Base-by-base conservation (phyloP, 2,113 vertebrate species). In the Caranx melampygus region DNA sequence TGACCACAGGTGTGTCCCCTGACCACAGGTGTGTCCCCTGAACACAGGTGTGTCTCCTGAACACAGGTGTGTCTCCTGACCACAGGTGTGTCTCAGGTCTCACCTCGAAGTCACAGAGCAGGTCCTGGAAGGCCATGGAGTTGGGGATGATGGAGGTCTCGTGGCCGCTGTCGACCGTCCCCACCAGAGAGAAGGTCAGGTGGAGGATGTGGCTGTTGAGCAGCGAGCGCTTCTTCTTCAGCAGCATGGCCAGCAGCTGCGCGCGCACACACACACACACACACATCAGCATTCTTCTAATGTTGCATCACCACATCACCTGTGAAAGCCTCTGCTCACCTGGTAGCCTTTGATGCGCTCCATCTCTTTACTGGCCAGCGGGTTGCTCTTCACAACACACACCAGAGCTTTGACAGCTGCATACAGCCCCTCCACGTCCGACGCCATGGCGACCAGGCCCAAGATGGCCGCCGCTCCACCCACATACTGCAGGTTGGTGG, bases 71-170 rank as follows among this genome's bases (percentile, higher is more conserved):
- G 26, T 26, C 26, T 1, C 26, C 26, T 26, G 26, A 26, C 26
- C 26, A 26, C 26, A 26, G 26, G 26, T 26, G 26, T 26, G 26
- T 26, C 26, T 26, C 26, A 26, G 26, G 26, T 26, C 92, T 37
- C 92, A 99, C 98, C 90, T 99, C 98, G 84, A 99, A 98, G 93
- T 99, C 98, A 21, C 98, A 99, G 10, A 99, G 98, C 33, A 99
- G 94, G 87, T 99, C 98, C 93, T 99, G 98, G 90, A 99, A 99
- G 78, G 97, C 98, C 6, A 96, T 96, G 84, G 97, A 98, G 93
- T 99, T 99, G 71, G 98, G 98, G 79, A 99, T 99, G 90, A 99
- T 99, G 84, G 98, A 99, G 9, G 98, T 99, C 91, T 99, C 98
- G 0, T 99, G 97, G 26, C 98, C 98, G 0, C 98, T 99, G 71